Base-by-base conservation (phyloP, 2,888 invertebrate genomes). In the Pollenia amentaria region DNA sequence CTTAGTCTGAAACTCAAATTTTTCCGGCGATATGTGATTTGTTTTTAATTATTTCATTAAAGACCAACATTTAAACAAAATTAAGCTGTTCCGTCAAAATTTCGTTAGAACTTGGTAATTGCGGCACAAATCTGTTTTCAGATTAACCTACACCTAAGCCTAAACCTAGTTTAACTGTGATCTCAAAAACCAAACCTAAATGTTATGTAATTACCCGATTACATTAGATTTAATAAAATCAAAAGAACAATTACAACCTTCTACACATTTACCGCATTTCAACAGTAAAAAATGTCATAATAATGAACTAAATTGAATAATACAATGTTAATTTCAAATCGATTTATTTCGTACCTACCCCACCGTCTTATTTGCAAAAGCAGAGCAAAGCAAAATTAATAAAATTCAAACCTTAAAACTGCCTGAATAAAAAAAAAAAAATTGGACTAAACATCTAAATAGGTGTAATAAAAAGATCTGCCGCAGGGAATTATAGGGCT, bases 191-290 rank as follows among this genome's bases (percentile, higher is more conserved):
- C n/a, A n/a, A n/a, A n/a, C n/a, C 29, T 29, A 2, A 29, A 29
- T 29, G 29, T 29, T 29, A 29, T 29, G 29, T 29, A 38, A 44
- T 79, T 51, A 70, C 18, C 40, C 10, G 44, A 70, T 79, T 70
- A 79, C 51, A 70, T 11, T 10, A 51, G 51, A 70, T 70, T 62
- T 44, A 70, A 62, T 67, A 78, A 3, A 79, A 29, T 29, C 1
- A 18, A 53, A 42, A 40, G n/a, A 38, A 60, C 38, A 38, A 51
- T 42, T 40, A 29, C 29, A 70, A 42, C 70, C 11, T 53, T 70
- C 53, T 18, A 6, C 62, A 72, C 51, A 60, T 70, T 79, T 79
- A 72, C 70, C 79, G 62, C 51, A 69, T 78, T 78, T 60, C 3
- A 11, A 64, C 7, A 57, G n/a, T 48, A n/a, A 48, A 18, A 60